phyloP scores from a whole-genome alignment of 1,140 invertebrate species.

The Subanguina moxae region DNA sequence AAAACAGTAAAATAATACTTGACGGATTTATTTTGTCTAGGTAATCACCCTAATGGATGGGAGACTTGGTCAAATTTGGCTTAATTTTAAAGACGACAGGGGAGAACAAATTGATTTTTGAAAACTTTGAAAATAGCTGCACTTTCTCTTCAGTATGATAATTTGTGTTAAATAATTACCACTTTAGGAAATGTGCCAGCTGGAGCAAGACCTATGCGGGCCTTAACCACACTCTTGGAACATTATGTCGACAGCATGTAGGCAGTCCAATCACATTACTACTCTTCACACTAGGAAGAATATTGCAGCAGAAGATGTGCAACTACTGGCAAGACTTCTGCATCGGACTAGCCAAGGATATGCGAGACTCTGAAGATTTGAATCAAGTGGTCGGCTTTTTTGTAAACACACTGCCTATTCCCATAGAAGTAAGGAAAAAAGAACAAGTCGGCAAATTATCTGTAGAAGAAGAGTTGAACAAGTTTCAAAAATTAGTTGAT shows the following conservation, averaged over 20 bases:
- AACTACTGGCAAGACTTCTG: neutral
- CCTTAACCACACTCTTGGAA: neutral
- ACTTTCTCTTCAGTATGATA: too few relatives aligned
- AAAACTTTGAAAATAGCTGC: too few relatives aligned
- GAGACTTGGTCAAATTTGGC: too few relatives aligned
- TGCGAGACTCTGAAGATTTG: constrained; percentile 22
- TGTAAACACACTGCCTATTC: constrained; percentile 19
- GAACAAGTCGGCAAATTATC: neutral
- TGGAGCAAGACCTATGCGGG: neutral
- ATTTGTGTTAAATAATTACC: too few relatives aligned
- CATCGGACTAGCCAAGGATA: constrained; percentile 24
- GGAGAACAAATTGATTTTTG: too few relatives aligned
- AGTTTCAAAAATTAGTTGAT: neutral
- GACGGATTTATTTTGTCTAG: too few relatives aligned
- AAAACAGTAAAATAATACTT: too few relatives aligned
- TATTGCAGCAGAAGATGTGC: constrained; percentile 8
- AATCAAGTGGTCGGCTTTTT: constrained; percentile 14
- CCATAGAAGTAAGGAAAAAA: neutral
- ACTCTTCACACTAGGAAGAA: neutral
- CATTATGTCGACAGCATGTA: neutral
- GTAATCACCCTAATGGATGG: too few relatives aligned
- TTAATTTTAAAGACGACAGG: too few relatives aligned
- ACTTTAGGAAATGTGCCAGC: too few relatives aligned
- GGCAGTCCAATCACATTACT: neutral
- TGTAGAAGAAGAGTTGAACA: neutral